A percentile compares a stretch with the other conserved stretches of the same genome.
Evolutionary conservation across 2,113 vertebrate genomes (phyloP).

Genomic region (Cynopterus brachyotis): DNA sequence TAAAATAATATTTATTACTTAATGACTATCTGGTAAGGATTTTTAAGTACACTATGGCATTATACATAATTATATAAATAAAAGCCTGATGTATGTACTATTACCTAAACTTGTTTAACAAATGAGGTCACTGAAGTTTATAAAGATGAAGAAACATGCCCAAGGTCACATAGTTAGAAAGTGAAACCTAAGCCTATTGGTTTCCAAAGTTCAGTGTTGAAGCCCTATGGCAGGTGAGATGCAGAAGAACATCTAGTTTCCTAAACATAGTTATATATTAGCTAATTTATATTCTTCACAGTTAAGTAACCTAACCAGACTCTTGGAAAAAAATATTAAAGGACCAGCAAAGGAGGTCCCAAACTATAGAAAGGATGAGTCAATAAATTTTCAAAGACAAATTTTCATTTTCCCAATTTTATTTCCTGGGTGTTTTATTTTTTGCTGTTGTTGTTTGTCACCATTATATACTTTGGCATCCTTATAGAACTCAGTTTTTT

Average conservation of each 20-base stretch:
- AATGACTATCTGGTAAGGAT: background rate
- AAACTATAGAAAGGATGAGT: background rate
- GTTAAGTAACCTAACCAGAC: slow-evolving; percentile 1
- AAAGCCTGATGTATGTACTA: background rate
- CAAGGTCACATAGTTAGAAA: background rate
- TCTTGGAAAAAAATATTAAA: background rate
- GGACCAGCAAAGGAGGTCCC: background rate
- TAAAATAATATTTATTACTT: slow-evolving; percentile 37
- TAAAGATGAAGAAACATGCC: background rate
- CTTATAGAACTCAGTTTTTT: background rate
- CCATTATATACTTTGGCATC: slow-evolving; percentile 11
- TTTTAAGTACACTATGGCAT: slow-evolving; percentile 22
- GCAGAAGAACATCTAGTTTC: background rate
- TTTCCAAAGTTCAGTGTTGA: background rate
- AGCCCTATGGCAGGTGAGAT: background rate
- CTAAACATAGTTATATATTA: background rate
- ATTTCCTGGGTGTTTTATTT: background rate
- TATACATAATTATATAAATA: background rate
- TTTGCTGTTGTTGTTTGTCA: slow-evolving; percentile 55
- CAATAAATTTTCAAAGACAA: slow-evolving; percentile 22
- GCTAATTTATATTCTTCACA: slow-evolving; percentile 18
- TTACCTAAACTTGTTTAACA: slow-evolving; percentile 38
- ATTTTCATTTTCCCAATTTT: slow-evolving; percentile 2
- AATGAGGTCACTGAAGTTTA: slow-evolving; percentile 25
- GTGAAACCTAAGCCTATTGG: background rate